Base-by-base conservation (phyloP, 2,113 vertebrate species). In the Burhinus bistriatus region DNA sequence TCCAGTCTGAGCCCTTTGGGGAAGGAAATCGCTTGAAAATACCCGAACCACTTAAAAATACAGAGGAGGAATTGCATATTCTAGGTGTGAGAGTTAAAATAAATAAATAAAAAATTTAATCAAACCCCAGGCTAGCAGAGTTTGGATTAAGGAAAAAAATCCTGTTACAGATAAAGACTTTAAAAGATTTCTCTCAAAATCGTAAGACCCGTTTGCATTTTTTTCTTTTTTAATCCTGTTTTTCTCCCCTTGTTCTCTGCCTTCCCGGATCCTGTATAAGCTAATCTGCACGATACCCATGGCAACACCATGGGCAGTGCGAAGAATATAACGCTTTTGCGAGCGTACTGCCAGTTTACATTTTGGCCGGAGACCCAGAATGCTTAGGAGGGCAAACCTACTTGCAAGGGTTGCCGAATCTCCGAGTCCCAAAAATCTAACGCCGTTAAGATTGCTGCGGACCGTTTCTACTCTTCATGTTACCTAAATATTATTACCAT, bases 171-270 rank as follows among this genome's bases (percentile, higher is more conserved):
- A 92, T 92, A 93, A 87, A 96, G 85, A 90, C 85, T 95, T 90
- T 49, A 89, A 86, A 93, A 95, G 64, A 78, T 81, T 96, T 92
- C 86, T 71, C 85, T 65, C 40, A 44, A 90, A 92, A 78, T 65
- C 0, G 0, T 87, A 89, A 95, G 79, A 87, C 30, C 26, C 32
- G 94, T 89, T 65, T 69, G 44, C 15, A 0, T 85, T 88, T 95
- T 95, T 82, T n/a, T 25, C 23, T 62, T 54, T 51, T 75, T 62
- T 75, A 96, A 96, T 94, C 90, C 55, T 75, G 69, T 79, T 94
- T 93, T 93, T 77, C n/a, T 93, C 26, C 34, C 68, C 82, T 96
- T 97, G 89, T 91, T 95, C 84, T 96, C 75, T 78, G 69, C 66
- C 47, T 82, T 57, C 55, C 49, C 7, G 7, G 62, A 72, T 82